Percentiles rank a stretch among this genome's conserved stretches.
These are phyloP conservation scores for Crax fasciolata DNA, from an alignment of 2,797 vertebrate species.

Conservation along the genomic window DNA sequence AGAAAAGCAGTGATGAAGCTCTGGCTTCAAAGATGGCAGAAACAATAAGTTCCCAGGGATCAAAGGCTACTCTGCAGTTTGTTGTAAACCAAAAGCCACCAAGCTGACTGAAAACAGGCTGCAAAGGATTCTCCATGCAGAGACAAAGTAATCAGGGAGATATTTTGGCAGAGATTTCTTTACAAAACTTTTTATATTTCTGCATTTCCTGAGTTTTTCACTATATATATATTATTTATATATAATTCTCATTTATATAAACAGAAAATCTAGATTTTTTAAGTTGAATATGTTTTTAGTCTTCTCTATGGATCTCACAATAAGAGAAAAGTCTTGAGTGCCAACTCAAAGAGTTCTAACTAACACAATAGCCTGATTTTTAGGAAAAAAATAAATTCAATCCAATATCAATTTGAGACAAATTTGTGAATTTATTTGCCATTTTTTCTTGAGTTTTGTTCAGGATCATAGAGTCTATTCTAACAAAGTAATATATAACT, in stretches of 20 bases:
- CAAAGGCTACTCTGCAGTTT: background rate
- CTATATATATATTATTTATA: background rate
- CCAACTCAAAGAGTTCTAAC: background rate
- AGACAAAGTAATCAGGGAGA: background rate
- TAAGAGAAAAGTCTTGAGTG: background rate
- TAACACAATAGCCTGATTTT: background rate
- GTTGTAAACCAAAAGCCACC: background rate
- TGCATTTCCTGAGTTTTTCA: background rate
- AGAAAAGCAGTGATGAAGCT: background rate
- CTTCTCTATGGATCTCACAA: background rate
- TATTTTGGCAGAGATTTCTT: background rate
- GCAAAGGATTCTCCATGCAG: background rate
- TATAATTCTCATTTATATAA: background rate
- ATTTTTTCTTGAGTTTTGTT: background rate
- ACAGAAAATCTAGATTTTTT: background rate
- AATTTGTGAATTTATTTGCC: fast-evolving
- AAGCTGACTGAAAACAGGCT: background rate
- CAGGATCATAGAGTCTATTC: background rate
- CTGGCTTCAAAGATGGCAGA: background rate
- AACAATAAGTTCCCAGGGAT: background rate
- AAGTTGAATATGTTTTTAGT: background rate
- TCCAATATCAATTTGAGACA: background rate
- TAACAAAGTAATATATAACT: background rate
- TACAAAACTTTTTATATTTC: background rate
- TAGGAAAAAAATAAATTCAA: background rate